Conservation (phyloP, 1,140 invertebrate genomes). For the Drosophila pallidifrons region DNA sequence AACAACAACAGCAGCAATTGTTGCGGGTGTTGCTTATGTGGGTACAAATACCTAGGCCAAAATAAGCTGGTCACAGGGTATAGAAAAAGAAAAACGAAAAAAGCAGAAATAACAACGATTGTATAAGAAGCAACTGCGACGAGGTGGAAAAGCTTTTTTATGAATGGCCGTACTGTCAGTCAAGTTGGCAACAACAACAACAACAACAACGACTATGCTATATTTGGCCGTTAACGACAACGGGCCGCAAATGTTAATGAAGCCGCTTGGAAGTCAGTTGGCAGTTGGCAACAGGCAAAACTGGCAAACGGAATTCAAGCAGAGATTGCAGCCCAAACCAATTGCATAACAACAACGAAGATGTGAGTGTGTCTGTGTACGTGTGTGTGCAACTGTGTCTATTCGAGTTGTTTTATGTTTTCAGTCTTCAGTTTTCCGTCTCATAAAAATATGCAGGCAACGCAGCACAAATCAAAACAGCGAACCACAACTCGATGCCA, state of each 20-base stretch:
- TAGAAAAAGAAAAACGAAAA: background rate
- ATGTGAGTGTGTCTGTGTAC: slow-evolving; percentile 9
- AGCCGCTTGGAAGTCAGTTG: slow-evolving; percentile 43
- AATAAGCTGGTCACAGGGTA: background rate
- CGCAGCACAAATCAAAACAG: background rate
- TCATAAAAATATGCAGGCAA: slow-evolving; percentile 62
- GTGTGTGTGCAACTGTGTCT: slow-evolving; percentile 8
- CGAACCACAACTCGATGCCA: slow-evolving; percentile 59
- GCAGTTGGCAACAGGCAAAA: slow-evolving; percentile 37
- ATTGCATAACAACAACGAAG: slow-evolving; percentile 67
- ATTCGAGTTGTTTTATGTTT: slow-evolving; percentile 56
- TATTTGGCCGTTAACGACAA: slow-evolving; percentile 71
- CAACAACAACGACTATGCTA: slow-evolving; percentile 48
- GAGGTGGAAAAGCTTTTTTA: slow-evolving; percentile 56
- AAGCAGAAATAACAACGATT: slow-evolving; percentile 16
- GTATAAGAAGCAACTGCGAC: slow-evolving; percentile 38
- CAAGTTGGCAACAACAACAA: slow-evolving; percentile 23
- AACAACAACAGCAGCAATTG: slow-evolving; percentile 25
- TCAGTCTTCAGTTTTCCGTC: background rate
- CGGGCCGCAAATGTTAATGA: slow-evolving; percentile 80
- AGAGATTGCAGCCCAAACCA: slow-evolving; percentile 58
- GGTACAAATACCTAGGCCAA: slow-evolving; percentile 15
- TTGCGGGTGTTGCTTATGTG: slow-evolving; percentile 54
- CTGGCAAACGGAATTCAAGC: slow-evolving; percentile 54
- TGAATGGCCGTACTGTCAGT: slow-evolving; percentile 68